Evolutionary conservation across 2,797 vertebrate genomes (phyloP), one percentile per base, ranked within the genome.

Genomic region (Mus spretus): DNA sequence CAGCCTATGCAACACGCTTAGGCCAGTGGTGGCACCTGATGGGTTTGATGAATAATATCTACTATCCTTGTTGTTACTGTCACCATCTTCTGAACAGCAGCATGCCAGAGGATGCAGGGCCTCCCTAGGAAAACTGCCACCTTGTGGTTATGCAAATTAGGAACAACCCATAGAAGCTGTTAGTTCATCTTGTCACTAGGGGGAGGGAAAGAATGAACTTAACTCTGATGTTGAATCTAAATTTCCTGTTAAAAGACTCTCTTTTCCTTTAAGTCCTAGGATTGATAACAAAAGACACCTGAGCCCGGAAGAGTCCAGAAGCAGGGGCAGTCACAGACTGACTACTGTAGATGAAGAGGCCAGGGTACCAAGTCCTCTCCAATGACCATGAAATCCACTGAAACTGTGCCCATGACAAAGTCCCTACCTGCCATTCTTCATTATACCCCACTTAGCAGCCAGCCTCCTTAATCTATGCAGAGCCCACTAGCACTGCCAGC

Each of bases 101-200:
- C 24, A 19, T 3, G 2, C 1, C 11, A 20, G 17, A 78, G 5
- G 28, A 53, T 34, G 31, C 53, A 37, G 14, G 59, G 34, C 65
- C 15, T 67, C 22, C 19, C 67, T 31, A 26, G 31, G 57, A 94
- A 90, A 95, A 74, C 82, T 81, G 92, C 81, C 78, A 44, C 79
- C 87, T 90, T 50, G 75, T 88, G 84, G 80, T 82, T 91, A 79
- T 93, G 80, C 55, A 94, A 89, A 95, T 93, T n/a, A 57, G 65
- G 89, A 96, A 17, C 31, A 70, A 17, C 9, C 17, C 34, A 79
- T 8, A 10, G n/a, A 84, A 37, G 3, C 77, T 79, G 17, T 81
- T 9, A 88, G 85, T 61, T 57, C 72, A 84, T 65, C 77, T 93
- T 89, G 91, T 90, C n/a, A 89, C 40, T 74, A 85, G 86, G 80